Conservation (phyloP, 2,888 invertebrate species). For the Pinctada fucata region DNA sequence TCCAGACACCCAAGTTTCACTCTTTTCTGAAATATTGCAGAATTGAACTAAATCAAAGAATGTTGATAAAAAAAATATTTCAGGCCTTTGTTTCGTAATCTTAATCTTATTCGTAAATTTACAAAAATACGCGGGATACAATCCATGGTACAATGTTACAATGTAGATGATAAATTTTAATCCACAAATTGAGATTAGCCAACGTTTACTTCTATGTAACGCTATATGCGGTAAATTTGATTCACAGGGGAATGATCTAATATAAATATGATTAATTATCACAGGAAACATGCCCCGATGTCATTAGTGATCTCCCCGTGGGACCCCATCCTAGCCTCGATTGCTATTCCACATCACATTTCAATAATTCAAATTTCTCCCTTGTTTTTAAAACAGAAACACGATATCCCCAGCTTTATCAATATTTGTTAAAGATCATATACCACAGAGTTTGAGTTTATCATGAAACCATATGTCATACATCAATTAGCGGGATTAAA, state of each 20-base stretch:
- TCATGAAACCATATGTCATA: slow-evolving; percentile 1
- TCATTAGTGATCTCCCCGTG: slow-evolving; percentile 1
- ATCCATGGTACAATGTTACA: neutral
- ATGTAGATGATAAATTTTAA: neutral
- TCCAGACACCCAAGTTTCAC: neutral
- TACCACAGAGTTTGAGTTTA: slow-evolving; percentile 4
- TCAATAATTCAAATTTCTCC: slow-evolving; percentile 13
- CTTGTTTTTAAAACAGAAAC: slow-evolving; percentile 1
- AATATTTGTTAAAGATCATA: slow-evolving; percentile 4
- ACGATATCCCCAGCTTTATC: neutral
- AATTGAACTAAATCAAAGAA: neutral
- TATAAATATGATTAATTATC: slow-evolving; percentile 12
- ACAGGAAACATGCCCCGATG: slow-evolving; percentile 6
- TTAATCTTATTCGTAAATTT: no score
- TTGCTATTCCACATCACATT: slow-evolving; percentile 7
- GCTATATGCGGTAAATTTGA: neutral
- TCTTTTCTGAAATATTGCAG: neutral
- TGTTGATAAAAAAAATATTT: no score
- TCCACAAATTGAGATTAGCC: slow-evolving; percentile 1
- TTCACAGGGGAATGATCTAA: slow-evolving; percentile 4
- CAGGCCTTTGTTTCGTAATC: no score
- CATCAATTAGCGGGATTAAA: slow-evolving; percentile 3
- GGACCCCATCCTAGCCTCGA: neutral
- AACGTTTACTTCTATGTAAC: neutral
- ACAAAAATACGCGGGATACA: no score